Evolutionary conservation across 1,140 invertebrate species (phyloP), one percentile per base, ranked within the genome.

Genomic region (Macrocentrus cingulum): DNA sequence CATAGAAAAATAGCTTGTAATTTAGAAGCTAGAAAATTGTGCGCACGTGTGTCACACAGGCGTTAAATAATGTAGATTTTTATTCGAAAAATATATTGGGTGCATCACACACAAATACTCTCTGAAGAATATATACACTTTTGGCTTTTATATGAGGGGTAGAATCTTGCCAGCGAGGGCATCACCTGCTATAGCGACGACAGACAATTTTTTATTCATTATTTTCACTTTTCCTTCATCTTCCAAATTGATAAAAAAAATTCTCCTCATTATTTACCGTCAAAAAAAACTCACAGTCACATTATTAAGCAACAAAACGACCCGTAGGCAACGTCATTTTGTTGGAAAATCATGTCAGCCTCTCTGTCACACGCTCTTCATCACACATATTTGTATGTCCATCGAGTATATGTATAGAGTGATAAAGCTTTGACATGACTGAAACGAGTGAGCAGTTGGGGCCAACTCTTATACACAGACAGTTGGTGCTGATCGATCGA

Each of bases 1-100:
- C 54, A 37, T 42, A 61, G 66, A 67, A 67, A 65, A 68, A 69
- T 66, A 61, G 60, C 61, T 65, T 66, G n/a, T n/a, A 70, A 69
- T 69, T 61, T 41, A 46, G 23, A 20, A 39, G 18, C 18, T 7
- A 48, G 29, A 18, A 54, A 62, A 62, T n/a, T n/a, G n/a, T 66
- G 64, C 65, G 63, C 61, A 39, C 44, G 22, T 60, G 18, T 51
- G 41, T 6, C 29, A 20, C 45, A 18, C n/a, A n/a, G n/a, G 32
- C 59, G 41, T 64, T 65, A 65, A 66, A 68, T 68, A 66, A 68
- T 63, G 39, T 42, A 65, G 60, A 34, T 18, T 32, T 64, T 62
- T 54, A 56, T 50, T 53, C 49, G 32, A 34, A 20, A 51, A 51
- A 51, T 36, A 51, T 51, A 36, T 51, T n/a, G n/a, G n/a, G 37